Evolutionary conservation across 2,113 vertebrate species (phyloP).

Genomic region (Eulemur macaco): DNA sequence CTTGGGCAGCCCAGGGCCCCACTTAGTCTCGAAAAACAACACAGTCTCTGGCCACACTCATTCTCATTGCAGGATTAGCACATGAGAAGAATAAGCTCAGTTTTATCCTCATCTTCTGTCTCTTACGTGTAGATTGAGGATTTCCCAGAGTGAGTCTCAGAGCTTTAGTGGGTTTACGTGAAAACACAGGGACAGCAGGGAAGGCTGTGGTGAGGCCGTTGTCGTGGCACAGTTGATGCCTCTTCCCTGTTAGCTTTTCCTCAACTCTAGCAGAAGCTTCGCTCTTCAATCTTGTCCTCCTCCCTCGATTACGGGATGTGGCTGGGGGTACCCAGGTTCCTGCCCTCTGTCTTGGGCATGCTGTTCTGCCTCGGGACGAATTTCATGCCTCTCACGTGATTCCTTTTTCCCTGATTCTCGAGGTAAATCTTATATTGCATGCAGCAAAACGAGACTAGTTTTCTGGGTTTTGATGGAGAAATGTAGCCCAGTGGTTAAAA

Average conservation of each 20-base stretch:
- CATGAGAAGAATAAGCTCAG: neutral
- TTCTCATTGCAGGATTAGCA: too few species aligned
- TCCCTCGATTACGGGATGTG: neutral
- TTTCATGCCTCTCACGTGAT: neutral
- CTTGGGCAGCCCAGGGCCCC: neutral
- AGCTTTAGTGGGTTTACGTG: neutral
- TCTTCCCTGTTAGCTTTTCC: neutral
- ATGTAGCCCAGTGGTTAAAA: neutral
- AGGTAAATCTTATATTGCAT: too few species aligned
- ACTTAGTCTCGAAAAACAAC: too few species aligned
- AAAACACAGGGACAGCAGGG: neutral
- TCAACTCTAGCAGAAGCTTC: neutral
- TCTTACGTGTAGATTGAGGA: neutral
- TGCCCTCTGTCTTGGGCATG: neutral
- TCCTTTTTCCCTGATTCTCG: neutral
- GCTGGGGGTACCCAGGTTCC: neutral
- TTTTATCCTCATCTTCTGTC: neutral
- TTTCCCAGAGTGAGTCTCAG: neutral
- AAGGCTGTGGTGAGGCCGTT: too few species aligned
- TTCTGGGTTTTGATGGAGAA: neutral
- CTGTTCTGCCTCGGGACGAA: neutral
- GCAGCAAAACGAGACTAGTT: neutral
- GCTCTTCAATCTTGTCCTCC: accelerated
- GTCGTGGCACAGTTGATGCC: neutral
- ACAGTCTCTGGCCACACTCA: accelerated